Base-by-base conservation (phyloP, 2,888 invertebrate species). In the Cosmia trapezina region DNA sequence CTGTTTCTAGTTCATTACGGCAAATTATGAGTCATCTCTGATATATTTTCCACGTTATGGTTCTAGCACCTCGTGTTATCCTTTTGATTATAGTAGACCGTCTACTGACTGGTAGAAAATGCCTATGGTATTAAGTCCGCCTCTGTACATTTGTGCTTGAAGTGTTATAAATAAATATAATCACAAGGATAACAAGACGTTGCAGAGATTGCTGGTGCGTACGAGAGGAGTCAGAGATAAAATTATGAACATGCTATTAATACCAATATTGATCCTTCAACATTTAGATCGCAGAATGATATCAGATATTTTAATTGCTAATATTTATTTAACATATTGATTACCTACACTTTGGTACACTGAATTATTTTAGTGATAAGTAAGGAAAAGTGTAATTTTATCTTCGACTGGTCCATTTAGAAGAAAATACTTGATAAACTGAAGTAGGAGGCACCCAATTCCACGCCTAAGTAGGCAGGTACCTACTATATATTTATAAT, bases 211-310 rank as follows among this genome's bases (percentile, higher is more conserved):
- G 22, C n/a, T 43, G 12, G 12, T n/a, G 6, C 8, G 9, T n/a
- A n/a, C n/a, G 2, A 6, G 57, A 70, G 19, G 6, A n/a, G 12
- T 28, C 28, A 22, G n/a, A 72, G 12, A 71, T 57, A 33, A 62
- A 28, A 63, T 33, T 19, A n/a, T 8, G 43, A 37, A 60, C 33
- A 19, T 73, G 19, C 22, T 60, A 33, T 14, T 33, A 14, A 45
- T 45, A 74, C 22, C 37, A 61, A 53, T 62, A 37, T 45, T 73
- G 19, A 43, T 22, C 7, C 4, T 14, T 43, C 33, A 45, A 14
- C 4, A n/a, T 70, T 69, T 66, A 56, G 33, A 76, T 64, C 28
- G 7, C n/a, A 33, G n/a, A 22, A 66, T 53, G 45, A 45, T 54
- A 22, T 45, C 33, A 45, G 19, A 64, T 41, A 66, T 49, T 76